These are phyloP conservation scores for Tyrophagus putrescentiae DNA, from an alignment of 1,140 invertebrate genomes.

Conservation along the genomic window DNA sequence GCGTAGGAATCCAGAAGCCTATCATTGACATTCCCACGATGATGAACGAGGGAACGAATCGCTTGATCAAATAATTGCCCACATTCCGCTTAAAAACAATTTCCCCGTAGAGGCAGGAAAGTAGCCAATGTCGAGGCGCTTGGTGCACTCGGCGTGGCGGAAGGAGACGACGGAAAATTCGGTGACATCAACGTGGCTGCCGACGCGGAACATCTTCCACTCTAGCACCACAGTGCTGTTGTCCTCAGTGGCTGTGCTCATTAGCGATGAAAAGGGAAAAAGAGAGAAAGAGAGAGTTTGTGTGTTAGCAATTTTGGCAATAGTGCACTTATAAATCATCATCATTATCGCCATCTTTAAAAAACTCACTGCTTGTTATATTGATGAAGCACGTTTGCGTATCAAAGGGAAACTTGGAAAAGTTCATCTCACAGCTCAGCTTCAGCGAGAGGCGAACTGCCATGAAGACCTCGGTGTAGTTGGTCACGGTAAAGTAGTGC, in stretches of 20 bases:
- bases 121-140: background rate
- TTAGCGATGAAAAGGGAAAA: background rate
- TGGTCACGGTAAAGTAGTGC: constrained; percentile 9
- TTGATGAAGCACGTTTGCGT: constrained; percentile 16
- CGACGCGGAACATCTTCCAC: background rate
- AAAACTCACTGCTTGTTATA: constrained; percentile 17
- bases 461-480: constrained; percentile 13
- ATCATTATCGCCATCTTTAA: background rate
- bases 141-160: background rate
- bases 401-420: constrained; percentile 21
- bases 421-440: constrained; percentile 19
- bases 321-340: too few relatives aligned
- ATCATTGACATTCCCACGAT: constrained; percentile 13
- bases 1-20: constrained; percentile 16
- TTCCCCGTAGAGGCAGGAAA: background rate
- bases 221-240: background rate
- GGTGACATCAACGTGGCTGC: background rate
- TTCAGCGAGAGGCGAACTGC: constrained; percentile 12
- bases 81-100: background rate
- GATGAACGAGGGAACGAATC: constrained; percentile 13
- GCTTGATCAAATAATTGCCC: constrained; percentile 7
- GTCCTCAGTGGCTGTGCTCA: background rate
- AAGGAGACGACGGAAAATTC: background rate
- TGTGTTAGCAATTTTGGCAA: too few relatives aligned
- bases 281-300: too few relatives aligned